Conservation (phyloP, 2,888 invertebrate species). For the Pollenia labialis region DNA sequence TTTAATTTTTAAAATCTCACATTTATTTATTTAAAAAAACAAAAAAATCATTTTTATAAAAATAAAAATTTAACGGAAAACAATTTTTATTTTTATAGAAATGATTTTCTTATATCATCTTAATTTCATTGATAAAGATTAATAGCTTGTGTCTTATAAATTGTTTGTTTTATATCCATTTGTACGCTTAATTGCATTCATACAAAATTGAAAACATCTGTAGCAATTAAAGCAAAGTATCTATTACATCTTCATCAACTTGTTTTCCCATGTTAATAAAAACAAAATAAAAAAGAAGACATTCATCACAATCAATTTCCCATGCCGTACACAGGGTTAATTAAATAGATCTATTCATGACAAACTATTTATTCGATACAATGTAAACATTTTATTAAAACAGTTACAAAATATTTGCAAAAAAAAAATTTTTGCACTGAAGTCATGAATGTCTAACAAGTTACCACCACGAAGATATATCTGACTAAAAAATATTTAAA, state of each 20-base stretch:
- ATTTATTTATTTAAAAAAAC: no score
- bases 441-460: no score
- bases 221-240: slow-evolving; percentile 36
- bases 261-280: slow-evolving; percentile 62
- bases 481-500: no score
- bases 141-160: neutral
- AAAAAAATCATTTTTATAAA: no score
- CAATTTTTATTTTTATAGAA: no score
- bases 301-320: slow-evolving; percentile 60
- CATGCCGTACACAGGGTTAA: slow-evolving; percentile 53
- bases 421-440: no score
- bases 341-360: slow-evolving; percentile 52
- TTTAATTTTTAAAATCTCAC: no score
- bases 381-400: slow-evolving; percentile 34
- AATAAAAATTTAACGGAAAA: no score
- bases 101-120: neutral
- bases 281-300: slow-evolving; percentile 34
- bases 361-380: slow-evolving; percentile 30
- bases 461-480: no score
- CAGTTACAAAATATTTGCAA: neutral
- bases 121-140: slow-evolving; percentile 25
- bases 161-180: slow-evolving; percentile 15
- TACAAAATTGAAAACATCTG: slow-evolving; percentile 37
- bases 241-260: slow-evolving; percentile 49
- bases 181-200: neutral